These are phyloP conservation scores for Misgurnus mizolepis DNA, from an alignment of 2,113 vertebrate genomes.

Conservation along the genomic window DNA sequence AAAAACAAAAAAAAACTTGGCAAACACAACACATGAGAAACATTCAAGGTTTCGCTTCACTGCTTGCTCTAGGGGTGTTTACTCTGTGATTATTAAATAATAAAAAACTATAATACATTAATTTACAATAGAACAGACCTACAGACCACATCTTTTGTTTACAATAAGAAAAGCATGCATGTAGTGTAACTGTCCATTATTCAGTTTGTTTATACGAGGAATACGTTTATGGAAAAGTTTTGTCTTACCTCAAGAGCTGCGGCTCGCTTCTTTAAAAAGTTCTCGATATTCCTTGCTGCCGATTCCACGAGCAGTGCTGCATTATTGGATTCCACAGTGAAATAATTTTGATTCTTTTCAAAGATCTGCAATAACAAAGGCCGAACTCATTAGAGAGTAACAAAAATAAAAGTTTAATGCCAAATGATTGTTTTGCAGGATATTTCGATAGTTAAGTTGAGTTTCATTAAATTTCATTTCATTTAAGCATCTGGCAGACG, in stretches of 20 bases:
- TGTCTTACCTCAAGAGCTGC: constrained; percentile 90
- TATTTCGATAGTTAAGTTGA: constrained; percentile 3
- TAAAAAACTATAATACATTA: no score
- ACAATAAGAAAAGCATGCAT: neutral
- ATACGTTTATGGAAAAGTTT: neutral
- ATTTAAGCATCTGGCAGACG: no score
- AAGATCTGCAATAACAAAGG: constrained; percentile 81
- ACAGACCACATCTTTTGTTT: neutral
- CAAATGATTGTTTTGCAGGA: neutral
- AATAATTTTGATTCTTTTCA: constrained; percentile 78
- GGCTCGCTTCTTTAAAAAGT: constrained; percentile 90
- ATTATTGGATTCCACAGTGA: constrained; percentile 89
- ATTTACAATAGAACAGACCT: no score
- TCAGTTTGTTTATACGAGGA: neutral
- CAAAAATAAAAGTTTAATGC: neutral
- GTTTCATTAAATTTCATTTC: neutral
- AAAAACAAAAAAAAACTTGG: no score
- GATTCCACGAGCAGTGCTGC: constrained; percentile 90
- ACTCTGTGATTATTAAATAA: no score
- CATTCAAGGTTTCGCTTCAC: no score
- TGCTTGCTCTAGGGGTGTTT: no score
- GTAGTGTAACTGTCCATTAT: neutral
- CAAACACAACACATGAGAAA: no score
- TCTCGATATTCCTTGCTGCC: constrained; percentile 93
- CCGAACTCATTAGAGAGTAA: constrained; percentile 30